phyloP scores from a whole-genome alignment of 2,797 vertebrate species.

The Sebastes kiyomatsui region DNA sequence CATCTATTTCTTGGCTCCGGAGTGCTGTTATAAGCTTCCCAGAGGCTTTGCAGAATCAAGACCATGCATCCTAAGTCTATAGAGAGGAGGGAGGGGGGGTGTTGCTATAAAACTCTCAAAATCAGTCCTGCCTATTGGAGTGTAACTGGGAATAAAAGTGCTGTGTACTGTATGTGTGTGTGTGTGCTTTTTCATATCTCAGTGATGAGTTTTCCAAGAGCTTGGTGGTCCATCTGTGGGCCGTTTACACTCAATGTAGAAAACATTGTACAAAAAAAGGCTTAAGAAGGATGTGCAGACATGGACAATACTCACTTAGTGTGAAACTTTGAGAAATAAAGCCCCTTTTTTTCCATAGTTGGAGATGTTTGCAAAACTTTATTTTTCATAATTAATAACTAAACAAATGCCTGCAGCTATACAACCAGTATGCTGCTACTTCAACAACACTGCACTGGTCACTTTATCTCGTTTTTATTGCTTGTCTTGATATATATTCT shows the following conservation, averaged over 20 bases:
- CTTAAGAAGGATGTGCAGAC: background rate
- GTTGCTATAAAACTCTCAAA: conserved; percentile 23
- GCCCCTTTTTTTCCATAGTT: background rate
- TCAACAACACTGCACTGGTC: too few relatives aligned
- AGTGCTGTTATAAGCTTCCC: conserved; percentile 20
- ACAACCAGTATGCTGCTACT: too few relatives aligned
- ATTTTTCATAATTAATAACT: background rate
- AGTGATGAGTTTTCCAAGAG: conserved; percentile 1
- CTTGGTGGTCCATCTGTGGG: background rate
- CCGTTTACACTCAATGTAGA: background rate
- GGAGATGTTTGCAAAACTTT: background rate
- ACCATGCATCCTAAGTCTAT: background rate
- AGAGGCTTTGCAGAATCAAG: conserved; percentile 33
- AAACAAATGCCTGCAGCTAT: background rate
- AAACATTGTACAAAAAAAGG: background rate
- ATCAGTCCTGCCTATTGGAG: conserved; percentile 14
- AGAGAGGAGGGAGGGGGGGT: background rate
- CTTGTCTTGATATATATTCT: too few relatives aligned
- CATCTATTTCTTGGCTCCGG: conserved; percentile 16
- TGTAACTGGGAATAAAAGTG: conserved; percentile 1
- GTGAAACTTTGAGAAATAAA: background rate
- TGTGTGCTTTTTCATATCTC: conserved; percentile 1
- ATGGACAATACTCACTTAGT: background rate
- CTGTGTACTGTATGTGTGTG: background rate
- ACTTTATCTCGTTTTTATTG: too few relatives aligned